Percentiles rank a stretch among this genome's conserved stretches.
These are phyloP conservation scores for Oxystoma pomonae DNA, from an alignment of 2,888 invertebrate species.

Conservation along the genomic window DNA sequence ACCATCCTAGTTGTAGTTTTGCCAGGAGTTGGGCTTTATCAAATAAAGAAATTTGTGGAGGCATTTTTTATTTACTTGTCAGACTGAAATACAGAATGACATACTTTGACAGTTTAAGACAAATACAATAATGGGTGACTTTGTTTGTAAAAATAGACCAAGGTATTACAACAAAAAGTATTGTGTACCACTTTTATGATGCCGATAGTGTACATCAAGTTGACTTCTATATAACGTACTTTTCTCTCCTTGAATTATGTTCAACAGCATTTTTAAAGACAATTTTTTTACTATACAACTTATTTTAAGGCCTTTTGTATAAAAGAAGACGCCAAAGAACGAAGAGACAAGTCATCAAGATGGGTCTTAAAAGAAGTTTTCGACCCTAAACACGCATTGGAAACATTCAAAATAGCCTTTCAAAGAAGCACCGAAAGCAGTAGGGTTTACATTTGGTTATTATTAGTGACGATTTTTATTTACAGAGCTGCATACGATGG, in stretches of 20 bases:
- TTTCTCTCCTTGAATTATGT: background rate
- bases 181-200: too few species aligned
- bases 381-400: conserved; percentile 38
- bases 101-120: too few species aligned
- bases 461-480: conserved; percentile 34
- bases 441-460: conserved; percentile 30
- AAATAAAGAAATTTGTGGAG: too few species aligned
- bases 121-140: background rate
- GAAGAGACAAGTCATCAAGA: conserved; percentile 18
- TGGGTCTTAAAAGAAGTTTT: conserved; percentile 37
- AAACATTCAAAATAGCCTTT: conserved; percentile 38
- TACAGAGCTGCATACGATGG: conserved; percentile 34
- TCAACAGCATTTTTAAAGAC: background rate
- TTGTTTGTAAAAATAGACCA: background rate
- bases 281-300: background rate
- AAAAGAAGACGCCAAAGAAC: conserved; percentile 28
- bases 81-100: too few species aligned
- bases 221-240: too few species aligned
- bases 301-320: conserved; percentile 29
- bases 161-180: too few species aligned
- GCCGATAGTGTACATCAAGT: too few species aligned
- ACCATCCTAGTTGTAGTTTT: too few species aligned
- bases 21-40: too few species aligned
- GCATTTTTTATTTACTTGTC: too few species aligned
- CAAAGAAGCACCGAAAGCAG: conserved; percentile 31